These are phyloP conservation scores for Tenthredo notha DNA, from an alignment of 2,888 invertebrate genomes.

Conservation along the genomic window DNA sequence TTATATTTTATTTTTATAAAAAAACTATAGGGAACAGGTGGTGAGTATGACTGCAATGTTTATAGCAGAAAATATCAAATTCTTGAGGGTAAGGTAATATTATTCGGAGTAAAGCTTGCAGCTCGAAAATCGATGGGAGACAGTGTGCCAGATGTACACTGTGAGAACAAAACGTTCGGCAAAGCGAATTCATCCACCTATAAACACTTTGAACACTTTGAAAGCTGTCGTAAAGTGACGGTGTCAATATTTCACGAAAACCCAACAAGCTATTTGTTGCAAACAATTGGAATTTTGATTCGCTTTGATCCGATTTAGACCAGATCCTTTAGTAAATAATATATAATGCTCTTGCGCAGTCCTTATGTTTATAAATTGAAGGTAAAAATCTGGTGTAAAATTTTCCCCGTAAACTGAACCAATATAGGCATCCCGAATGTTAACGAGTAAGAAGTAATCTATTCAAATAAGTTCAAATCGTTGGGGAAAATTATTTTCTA, in stretches of 20 bases:
- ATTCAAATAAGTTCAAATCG: conserved; percentile 21
- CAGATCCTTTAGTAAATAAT: not conserved
- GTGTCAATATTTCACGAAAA: not conserved
- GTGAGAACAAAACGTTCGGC: not conserved
- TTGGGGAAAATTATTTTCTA: conserved; percentile 3
- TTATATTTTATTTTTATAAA: not conserved
- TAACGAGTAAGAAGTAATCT: not conserved
- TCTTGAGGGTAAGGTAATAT: conserved; percentile 24
- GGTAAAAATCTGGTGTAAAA: not conserved
- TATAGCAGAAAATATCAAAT: not conserved
- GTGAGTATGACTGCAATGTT: conserved; percentile 31
- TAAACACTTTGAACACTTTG: conserved; percentile 26
- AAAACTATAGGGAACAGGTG: conserved; percentile 28
- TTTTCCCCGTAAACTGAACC: not conserved
- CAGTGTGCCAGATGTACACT: conserved; percentile 36
- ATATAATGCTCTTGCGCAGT: not conserved
- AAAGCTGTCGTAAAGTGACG: not conserved
- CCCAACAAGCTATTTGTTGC: not conserved
- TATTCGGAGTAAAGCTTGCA: conserved; percentile 12
- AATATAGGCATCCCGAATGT: not conserved
- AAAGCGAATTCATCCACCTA: conserved; percentile 13
- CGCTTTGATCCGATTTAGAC: not conserved
- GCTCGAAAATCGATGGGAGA: conserved; percentile 31
- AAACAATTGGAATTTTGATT: not conserved
- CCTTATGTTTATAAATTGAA: not conserved